Conservation (phyloP, 1,140 invertebrate genomes). For the Drosophila kohkoa region DNA sequence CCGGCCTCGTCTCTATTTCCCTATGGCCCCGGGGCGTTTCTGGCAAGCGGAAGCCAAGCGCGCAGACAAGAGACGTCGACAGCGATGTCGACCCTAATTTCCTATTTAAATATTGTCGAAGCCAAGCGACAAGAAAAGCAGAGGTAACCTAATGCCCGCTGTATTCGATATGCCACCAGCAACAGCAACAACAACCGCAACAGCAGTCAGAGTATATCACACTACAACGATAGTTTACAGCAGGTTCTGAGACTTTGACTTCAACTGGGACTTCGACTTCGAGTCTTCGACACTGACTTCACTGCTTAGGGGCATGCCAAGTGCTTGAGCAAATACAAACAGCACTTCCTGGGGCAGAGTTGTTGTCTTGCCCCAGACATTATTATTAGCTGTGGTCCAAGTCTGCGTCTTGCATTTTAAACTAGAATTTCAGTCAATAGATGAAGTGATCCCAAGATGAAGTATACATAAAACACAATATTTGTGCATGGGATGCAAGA, state of each 20-base stretch:
- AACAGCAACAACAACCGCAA: slow-evolving; percentile 1
- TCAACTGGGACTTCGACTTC: not conserved
- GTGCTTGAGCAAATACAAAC: slow-evolving; percentile 54
- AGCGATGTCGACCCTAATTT: slow-evolving; percentile 60
- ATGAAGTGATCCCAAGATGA: slow-evolving; percentile 11
- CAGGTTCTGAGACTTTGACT: slow-evolving; percentile 17
- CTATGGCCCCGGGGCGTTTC: slow-evolving; percentile 24
- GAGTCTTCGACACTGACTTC: not conserved
- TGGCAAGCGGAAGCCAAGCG: slow-evolving; percentile 47
- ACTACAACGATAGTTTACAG: slow-evolving; percentile 9
- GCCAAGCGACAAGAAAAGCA: slow-evolving; percentile 44
- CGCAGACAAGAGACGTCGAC: slow-evolving; percentile 21
- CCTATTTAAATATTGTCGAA: slow-evolving; percentile 64
- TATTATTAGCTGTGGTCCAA: slow-evolving; percentile 4
- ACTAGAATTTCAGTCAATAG: slow-evolving; percentile 27
- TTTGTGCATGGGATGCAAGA: not conserved
- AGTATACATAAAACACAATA: not conserved
- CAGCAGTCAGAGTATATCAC: not conserved
- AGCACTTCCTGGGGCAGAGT: slow-evolving; percentile 43
- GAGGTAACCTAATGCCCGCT: slow-evolving; percentile 53
- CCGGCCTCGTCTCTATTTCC: too few species aligned
- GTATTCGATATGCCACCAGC: slow-evolving; percentile 36
- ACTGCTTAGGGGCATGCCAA: slow-evolving; percentile 37
- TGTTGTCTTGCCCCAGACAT: slow-evolving; percentile 31
- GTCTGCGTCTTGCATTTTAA: slow-evolving; percentile 37